phyloP scores from a whole-genome alignment of 2,797 vertebrate species.

The Peromyscus nudipes region DNA sequence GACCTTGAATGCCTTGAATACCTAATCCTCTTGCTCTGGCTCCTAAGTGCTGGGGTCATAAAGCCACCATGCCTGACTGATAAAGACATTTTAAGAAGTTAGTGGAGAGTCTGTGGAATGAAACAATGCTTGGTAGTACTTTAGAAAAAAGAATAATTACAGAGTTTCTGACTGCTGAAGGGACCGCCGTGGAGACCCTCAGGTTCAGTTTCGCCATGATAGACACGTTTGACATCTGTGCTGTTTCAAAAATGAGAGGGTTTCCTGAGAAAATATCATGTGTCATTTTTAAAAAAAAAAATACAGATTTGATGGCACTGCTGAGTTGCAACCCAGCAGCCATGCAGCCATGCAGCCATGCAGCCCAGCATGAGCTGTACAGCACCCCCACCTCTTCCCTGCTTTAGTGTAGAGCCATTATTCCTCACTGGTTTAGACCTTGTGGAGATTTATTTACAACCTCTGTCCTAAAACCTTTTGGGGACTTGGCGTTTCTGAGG shows the following conservation, averaged over 20 bases:
- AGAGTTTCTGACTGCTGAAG: not conserved
- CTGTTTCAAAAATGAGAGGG: constrained; percentile 16
- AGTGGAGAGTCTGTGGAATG: not conserved
- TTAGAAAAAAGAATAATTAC: not conserved
- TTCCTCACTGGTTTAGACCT: not conserved
- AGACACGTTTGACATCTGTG: not conserved
- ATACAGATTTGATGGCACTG: not conserved
- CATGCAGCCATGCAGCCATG: too few species aligned
- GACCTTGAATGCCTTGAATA: not conserved
- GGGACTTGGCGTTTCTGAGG: not conserved
- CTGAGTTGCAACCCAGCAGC: not conserved
- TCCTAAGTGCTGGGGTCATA: not conserved
- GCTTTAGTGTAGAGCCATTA: not conserved
- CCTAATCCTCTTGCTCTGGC: not conserved
- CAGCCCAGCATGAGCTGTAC: not conserved
- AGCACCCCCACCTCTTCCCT: not conserved
- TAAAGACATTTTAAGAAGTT: constrained; percentile 44
- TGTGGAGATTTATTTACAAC: not conserved
- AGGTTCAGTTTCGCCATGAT: not conserved
- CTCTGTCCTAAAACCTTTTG: not conserved
- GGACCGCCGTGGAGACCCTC: not conserved
- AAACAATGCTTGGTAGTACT: not conserved
- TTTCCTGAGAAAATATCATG: constrained; percentile 13
- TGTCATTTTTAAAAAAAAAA: not conserved
- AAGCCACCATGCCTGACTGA: not conserved